A percentile compares a stretch with the other conserved stretches of the same genome.
These are phyloP conservation scores for Epistrophe grossulariae DNA, from an alignment of 2,888 invertebrate species.

Conservation along the genomic window DNA sequence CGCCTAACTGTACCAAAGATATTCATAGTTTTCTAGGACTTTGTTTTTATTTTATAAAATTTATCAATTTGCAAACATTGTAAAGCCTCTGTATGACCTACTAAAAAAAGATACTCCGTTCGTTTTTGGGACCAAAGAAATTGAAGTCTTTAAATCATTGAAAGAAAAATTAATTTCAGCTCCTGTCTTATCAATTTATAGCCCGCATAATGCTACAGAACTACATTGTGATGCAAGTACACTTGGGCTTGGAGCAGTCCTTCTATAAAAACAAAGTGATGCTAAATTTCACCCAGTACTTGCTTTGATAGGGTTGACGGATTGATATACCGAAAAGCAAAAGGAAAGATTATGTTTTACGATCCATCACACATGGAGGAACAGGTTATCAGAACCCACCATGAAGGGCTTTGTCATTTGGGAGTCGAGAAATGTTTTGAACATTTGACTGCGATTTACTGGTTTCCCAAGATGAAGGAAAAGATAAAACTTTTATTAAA, in stretches of 20 bases:
- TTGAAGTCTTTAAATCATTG: no score
- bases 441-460: conserved; percentile 75
- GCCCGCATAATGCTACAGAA: conserved; percentile 77
- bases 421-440: conserved; percentile 78
- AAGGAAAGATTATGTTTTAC: conserved; percentile 35
- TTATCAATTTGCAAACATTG: no score
- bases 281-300: conserved; percentile 77
- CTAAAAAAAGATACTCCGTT: no score
- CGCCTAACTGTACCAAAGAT: no score
- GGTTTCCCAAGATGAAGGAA: conserved; percentile 78
- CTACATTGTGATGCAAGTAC: conserved; percentile 79
- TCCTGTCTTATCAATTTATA: conserved; percentile 77
- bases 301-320: background rate
- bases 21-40: no score
- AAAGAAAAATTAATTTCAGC: no score
- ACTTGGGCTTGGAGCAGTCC: conserved; percentile 77
- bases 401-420: conserved; percentile 77
- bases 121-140: no score
- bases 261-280: conserved; percentile 76
- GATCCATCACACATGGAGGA: conserved; percentile 59
- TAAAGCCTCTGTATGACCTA: no score
- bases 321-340: conserved; percentile 21
- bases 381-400: conserved; percentile 72
- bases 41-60: no score
- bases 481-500: conserved; percentile 55